Conservation (phyloP, 1,140 invertebrate genomes). For the Aphaenogaster floridana region DNA sequence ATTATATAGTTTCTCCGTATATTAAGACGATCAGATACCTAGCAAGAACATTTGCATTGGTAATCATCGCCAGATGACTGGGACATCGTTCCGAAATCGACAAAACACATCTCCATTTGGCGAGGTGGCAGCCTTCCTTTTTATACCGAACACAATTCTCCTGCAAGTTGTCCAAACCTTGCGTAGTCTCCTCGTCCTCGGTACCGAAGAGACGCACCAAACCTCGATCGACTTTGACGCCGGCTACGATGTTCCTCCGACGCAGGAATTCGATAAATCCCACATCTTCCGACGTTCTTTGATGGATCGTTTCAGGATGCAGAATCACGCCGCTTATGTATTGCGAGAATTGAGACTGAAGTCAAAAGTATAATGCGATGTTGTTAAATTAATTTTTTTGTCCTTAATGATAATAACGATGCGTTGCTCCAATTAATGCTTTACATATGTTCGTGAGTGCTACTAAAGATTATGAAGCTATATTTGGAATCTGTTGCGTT, state of each 20-base stretch:
- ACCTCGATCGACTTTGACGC: conserved; percentile 97
- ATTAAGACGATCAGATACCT: conserved; percentile 44
- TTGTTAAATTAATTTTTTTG: background rate
- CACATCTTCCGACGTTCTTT: conserved; percentile 95
- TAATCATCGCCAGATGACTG: conserved; percentile 94
- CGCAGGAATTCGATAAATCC: conserved; percentile 94
- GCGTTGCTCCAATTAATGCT: background rate
- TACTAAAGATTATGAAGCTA: background rate
- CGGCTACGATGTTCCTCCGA: conserved; percentile 94
- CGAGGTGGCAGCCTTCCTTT: conserved; percentile 98
- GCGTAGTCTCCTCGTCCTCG: conserved; percentile 97
- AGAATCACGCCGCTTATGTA: conserved; percentile 97
- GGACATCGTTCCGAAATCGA: conserved; percentile 97
- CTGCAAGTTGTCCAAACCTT: conserved; percentile 97
- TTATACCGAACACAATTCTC: conserved; percentile 99
- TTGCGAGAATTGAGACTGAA: conserved; percentile 81
- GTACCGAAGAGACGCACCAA: conserved; percentile 96
- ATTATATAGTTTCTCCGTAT: background rate
- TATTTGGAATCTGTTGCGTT: conserved; percentile 2
- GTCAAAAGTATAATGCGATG: background rate
- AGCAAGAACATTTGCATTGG: conserved; percentile 98
- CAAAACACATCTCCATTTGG: conserved; percentile 99
- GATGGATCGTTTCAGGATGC: conserved; percentile 99
- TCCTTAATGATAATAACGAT: too few relatives aligned
- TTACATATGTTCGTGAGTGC: background rate